Evolutionary conservation across 92 coral and sea anemone species (phyloP).

Genomic region (Metridium senile): DNA sequence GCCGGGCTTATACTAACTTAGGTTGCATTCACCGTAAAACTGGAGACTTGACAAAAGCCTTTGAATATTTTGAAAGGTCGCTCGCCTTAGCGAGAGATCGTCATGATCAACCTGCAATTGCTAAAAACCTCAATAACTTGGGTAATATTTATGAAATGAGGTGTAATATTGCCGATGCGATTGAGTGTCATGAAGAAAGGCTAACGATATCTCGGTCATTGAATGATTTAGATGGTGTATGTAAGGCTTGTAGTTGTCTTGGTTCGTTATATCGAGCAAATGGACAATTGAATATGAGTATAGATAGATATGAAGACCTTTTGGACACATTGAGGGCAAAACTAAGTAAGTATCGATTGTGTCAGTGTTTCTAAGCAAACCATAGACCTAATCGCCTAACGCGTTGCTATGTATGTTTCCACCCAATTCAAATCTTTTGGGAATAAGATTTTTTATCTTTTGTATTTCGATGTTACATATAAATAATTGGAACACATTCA

Average conservation of each 20-base stretch:
- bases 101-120: slow-evolving; percentile 53
- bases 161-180: slow-evolving; percentile 55
- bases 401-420: too few species aligned
- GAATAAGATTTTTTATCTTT: too few species aligned
- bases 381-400: too few species aligned
- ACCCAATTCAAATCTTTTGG: too few species aligned
- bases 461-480: too few species aligned
- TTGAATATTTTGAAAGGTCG: slow-evolving; percentile 56
- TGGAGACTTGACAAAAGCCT: slow-evolving; percentile 68
- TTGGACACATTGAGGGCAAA: slow-evolving; percentile 75
- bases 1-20: slow-evolving; percentile 84
- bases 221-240: slow-evolving; percentile 71
- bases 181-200: slow-evolving; percentile 73
- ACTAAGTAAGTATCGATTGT: slow-evolving; percentile 85
- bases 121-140: slow-evolving; percentile 72
- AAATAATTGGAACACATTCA: too few species aligned
- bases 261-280: slow-evolving; percentile 60
- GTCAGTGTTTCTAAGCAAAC: too few species aligned
- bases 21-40: slow-evolving; percentile 75
- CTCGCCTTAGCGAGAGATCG: slow-evolving; percentile 73
- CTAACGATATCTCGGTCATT: slow-evolving; percentile 59
- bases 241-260: slow-evolving; percentile 71
- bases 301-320: slow-evolving; percentile 75
- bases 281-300: slow-evolving; percentile 68
- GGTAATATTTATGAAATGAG: slow-evolving; percentile 74